Base-by-base conservation (phyloP, 1,140 invertebrate species). In the Megathymus violae region DNA sequence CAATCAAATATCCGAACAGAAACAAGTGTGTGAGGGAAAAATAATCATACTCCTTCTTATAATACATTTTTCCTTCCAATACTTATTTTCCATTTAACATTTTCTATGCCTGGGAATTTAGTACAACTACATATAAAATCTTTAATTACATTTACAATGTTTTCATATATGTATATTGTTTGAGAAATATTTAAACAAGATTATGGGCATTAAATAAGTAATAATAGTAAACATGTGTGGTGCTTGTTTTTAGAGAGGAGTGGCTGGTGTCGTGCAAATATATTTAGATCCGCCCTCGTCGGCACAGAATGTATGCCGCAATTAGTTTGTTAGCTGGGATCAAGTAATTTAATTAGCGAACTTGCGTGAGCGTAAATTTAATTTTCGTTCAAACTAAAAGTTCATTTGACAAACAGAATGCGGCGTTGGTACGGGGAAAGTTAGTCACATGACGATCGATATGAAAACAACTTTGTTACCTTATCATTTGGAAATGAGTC, bases 301-400 rank as follows among this genome's bases (percentile, higher is more conserved):
- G 59, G 51, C 7, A 46, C 40, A 58, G 48, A 65, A 48, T 46
- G 47, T 65, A 65, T 65, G 67, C 41, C 65, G 70, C 74, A 82
- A 80, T 80, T 82, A 77, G 67, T 66, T 63, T 52, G 60, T 62
- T 51, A 64, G 64, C 66, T 48, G 48, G 62, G 72, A 78, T 78
- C 74, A 73, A 69, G 74, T 73, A 78, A 82, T 77, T 76, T 67
- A 78, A 79, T 76, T 76, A 78, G 70, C 52, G 34, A 62, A 62
- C n/a, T 61, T 65, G 70, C 65, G 71, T 69, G 69, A 61, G 50
- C 41, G n/a, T 31, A 31, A 31, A 31, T 31, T 31, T 31, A 4
- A 31, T 31, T 31, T 31, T 31, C 27, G 27, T 31, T 4, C 27
- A 1, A 25, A 44, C 22, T 19, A 43, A 43, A 56, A 31, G 22